phyloP scores from a whole-genome alignment of 1,140 invertebrate genomes.

The Cherax quadricarinatus region DNA sequence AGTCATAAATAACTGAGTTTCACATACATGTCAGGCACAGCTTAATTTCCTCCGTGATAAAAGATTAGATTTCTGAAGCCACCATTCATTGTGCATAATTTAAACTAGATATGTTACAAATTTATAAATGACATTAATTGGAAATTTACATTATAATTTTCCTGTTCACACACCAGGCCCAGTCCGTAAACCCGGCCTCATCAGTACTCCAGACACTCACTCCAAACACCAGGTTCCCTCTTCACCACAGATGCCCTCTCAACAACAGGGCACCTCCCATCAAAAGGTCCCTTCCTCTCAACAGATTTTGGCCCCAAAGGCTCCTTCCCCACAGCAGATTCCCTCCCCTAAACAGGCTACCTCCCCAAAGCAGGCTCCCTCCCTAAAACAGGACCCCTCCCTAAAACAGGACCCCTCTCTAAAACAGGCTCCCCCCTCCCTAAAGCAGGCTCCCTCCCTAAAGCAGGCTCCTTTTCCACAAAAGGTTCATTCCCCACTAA shows the following conservation, averaged over 20 bases:
- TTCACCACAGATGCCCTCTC: not conserved
- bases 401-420: constrained; percentile 1
- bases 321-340: not conserved
- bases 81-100: not conserved
- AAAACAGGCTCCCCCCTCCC: not conserved
- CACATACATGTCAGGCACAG: not conserved
- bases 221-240: constrained; percentile 19
- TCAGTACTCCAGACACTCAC: constrained; percentile 26
- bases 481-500: not conserved
- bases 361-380: not conserved
- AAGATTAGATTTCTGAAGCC: not conserved
- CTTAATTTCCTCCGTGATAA: not conserved
- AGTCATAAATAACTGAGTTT: not conserved
- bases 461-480: not conserved
- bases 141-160: constrained; percentile 26
- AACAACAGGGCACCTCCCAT: constrained; percentile 5
- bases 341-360: not conserved
- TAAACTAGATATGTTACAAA: not conserved
- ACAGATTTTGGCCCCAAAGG: not conserved
- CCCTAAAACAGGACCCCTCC: not conserved
- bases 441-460: not conserved
- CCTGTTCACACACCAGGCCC: constrained; percentile 32
- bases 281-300: not conserved
- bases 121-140: not conserved
- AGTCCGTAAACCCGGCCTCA: constrained; percentile 9